Evolutionary conservation across 1,140 invertebrate genomes (phyloP).

Genomic region (Babylonia areolata): DNA sequence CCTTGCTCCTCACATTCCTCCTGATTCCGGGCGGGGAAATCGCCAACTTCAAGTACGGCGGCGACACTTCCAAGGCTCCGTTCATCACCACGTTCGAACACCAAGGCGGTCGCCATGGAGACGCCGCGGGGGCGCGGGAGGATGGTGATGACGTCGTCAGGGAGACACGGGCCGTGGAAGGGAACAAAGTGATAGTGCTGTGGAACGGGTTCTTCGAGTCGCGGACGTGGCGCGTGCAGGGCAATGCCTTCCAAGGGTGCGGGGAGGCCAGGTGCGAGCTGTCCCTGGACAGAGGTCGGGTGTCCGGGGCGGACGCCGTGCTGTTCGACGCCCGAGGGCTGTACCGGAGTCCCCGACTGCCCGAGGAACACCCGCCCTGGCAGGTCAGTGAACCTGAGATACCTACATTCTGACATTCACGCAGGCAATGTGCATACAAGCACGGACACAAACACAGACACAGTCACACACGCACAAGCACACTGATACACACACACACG

Average conservation of each 20-base stretch:
- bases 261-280: slow-evolving; percentile 9
- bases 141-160: slow-evolving; percentile 17
- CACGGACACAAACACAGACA: background rate
- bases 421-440: background rate
- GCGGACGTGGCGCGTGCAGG: background rate
- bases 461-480: slow-evolving; percentile 2
- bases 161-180: background rate
- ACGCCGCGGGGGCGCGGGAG: background rate
- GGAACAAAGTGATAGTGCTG: slow-evolving; percentile 20
- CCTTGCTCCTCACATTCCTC: background rate
- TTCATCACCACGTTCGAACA: slow-evolving; percentile 23
- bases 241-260: slow-evolving; percentile 14
- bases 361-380: slow-evolving; percentile 22
- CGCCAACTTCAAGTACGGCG: slow-evolving; percentile 25
- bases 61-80: background rate
- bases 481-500: slow-evolving; percentile 17
- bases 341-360: background rate
- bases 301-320: slow-evolving; percentile 22
- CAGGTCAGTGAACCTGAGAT: no score
- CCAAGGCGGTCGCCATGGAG: background rate
- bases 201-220: slow-evolving; percentile 23
- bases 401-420: no score
- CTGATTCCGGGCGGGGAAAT: slow-evolving; percentile 29
- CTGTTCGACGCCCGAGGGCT: slow-evolving; percentile 27
- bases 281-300: background rate